Conservation (phyloP, 2,113 vertebrate species). For the Panurus biarmicus region DNA sequence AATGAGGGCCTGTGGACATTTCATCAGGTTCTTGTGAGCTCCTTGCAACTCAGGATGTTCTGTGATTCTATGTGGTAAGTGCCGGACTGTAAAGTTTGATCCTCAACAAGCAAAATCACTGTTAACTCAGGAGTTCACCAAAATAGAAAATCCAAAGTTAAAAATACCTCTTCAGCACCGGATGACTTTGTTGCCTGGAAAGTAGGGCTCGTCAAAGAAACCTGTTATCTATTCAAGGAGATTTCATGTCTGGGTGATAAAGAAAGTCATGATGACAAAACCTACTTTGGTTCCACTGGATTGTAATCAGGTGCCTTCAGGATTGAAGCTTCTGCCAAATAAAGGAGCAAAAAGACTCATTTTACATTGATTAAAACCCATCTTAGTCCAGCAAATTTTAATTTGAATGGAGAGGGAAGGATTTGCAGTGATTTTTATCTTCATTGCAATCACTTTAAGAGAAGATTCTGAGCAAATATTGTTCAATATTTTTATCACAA, state of each 20-base stretch:
- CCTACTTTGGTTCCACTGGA: neutral
- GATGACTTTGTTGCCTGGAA: neutral
- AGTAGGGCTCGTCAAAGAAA: neutral
- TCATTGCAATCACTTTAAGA: rapidly evolving
- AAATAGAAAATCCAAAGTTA: neutral
- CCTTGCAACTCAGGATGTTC: neutral
- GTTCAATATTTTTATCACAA: neutral
- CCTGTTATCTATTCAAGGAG: neutral
- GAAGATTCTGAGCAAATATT: neutral
- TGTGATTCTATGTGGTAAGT: neutral
- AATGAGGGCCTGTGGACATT: neutral
- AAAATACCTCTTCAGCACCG: neutral
- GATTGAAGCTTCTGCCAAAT: neutral
- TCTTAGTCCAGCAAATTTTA: neutral
- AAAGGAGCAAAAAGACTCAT: neutral
- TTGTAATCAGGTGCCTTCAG: neutral
- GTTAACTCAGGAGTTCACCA: neutral
- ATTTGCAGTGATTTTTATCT: neutral
- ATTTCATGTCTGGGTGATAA: neutral
- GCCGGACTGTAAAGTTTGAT: neutral
- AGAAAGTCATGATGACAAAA: neutral
- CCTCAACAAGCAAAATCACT: neutral
- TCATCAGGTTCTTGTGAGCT: neutral
- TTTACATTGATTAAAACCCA: neutral
- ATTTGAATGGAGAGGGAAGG: neutral